Conservation (phyloP, 2,113 vertebrate genomes). For the Hippocampus comes region DNA sequence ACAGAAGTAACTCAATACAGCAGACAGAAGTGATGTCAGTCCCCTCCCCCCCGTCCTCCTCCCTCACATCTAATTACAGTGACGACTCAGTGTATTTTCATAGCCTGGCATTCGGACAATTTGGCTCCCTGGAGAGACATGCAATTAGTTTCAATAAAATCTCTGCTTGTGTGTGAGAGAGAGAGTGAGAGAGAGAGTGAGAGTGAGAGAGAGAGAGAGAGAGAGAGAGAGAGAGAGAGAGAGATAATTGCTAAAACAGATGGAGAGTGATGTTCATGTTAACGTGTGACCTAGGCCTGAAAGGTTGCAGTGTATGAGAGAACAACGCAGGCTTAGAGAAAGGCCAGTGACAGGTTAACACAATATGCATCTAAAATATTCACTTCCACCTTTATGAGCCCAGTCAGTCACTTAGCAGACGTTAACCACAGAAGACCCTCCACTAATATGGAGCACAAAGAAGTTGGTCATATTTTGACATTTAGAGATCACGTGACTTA, state of each 20-base stretch:
- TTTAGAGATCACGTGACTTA: conserved; percentile 1
- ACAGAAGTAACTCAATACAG: conserved; percentile 61
- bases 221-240: background rate
- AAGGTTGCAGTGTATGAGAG: conserved; percentile 25
- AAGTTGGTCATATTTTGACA: background rate
- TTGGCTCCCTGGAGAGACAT: conserved; percentile 57
- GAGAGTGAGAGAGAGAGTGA: no score
- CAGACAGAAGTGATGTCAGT: conserved; percentile 66
- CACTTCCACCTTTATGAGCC: conserved; percentile 18
- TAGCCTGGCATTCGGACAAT: conserved; percentile 64
- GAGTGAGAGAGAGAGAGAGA: background rate
- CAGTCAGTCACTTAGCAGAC: conserved; percentile 19
- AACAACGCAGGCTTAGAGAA: conserved; percentile 24
- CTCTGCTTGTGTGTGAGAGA: conserved; percentile 33
- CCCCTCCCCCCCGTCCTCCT: conserved; percentile 42
- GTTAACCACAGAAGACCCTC: background rate
- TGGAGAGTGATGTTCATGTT: conserved; percentile 33
- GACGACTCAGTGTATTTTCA: conserved; percentile 65
- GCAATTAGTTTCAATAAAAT: conserved; percentile 72
- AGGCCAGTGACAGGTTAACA: conserved; percentile 43
- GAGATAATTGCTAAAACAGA: conserved; percentile 61
- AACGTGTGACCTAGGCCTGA: conserved; percentile 40
- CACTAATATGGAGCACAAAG: conserved; percentile 4
- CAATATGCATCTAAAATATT: conserved; percentile 16
- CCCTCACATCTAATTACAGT: conserved; percentile 68